Conservation (phyloP, 2,113 vertebrate genomes). For the Pterocles burchelli region DNA sequence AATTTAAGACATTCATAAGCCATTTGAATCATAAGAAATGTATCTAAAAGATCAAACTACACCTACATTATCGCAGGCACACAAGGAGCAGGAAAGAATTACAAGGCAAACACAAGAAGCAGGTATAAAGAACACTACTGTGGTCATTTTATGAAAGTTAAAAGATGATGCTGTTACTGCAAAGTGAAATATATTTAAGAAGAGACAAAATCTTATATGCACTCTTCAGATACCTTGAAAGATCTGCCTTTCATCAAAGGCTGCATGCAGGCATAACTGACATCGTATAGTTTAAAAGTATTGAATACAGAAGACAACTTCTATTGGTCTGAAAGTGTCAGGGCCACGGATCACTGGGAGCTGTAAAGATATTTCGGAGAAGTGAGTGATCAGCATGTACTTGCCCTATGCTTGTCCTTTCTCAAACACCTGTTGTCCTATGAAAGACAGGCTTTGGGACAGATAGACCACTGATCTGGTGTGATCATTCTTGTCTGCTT, state of each 20-base stretch:
- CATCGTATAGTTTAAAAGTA: not conserved
- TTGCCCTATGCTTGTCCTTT: not conserved
- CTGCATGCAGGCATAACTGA: not conserved
- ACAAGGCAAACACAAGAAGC: not conserved
- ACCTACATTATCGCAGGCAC: not conserved
- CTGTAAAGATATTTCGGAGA: not conserved
- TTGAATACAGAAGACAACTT: not conserved
- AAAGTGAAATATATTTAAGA: not conserved
- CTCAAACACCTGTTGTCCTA: not conserved
- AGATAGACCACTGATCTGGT: not conserved
- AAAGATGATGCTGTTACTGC: not conserved
- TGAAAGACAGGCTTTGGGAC: not conserved
- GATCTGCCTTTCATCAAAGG: not conserved
- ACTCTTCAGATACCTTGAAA: not conserved
- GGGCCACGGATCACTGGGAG: not conserved
- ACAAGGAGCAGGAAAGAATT: not conserved
- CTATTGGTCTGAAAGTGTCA: not conserved
- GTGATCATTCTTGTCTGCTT: not conserved
- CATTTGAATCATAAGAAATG: not conserved
- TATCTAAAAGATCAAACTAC: not conserved
- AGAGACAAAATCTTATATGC: not conserved
- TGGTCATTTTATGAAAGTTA: not conserved
- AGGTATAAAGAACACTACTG: accelerated
- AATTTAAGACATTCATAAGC: not conserved
- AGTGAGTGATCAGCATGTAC: not conserved